Base-by-base conservation (phyloP, 2,113 vertebrate genomes). In the Dascyllus trimaculatus region DNA sequence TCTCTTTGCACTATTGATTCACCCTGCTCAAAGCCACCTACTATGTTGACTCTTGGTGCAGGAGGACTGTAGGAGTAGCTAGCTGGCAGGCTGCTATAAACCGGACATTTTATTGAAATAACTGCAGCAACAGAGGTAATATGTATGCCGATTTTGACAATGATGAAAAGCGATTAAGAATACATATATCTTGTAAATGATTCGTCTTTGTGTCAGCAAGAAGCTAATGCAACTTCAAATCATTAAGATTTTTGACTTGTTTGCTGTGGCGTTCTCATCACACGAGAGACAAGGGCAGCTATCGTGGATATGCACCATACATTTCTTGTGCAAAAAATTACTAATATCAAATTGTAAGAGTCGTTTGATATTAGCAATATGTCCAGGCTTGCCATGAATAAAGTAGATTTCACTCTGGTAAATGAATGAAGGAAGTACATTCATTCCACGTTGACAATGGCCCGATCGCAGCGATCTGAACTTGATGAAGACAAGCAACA, bases 371-470 rank as follows among this genome's bases (percentile, higher is more conserved):
- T 43, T 0, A 43, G 11, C 4, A 32, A 17, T 13, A 5, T 2
- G 43, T n/a, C 2, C 11, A 17, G 4, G 4, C 4, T 11, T 11
- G 3, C 7, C 1, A 18, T 25, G 13, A 38, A 11, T 17, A 11
- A 26, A 14, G 0, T 32, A 52, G 3, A 15, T 24, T 17, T 19
- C 0, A 5, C 5, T 2, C 1, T 38, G 38, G 1, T 43, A 18
- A 26, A n/a, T 8, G 3, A 26, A 57, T 29, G 1, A 38, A 38
- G 11, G 40, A 75, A 18, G 13, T 52, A 26, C 21, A 29, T 6
- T 66, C 2, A 58, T 49, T 79, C 80, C 85, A 80, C 78, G 81
- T 84, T 84, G 68, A 84, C 83, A 84, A 61, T 40, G 49, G 25
- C 10, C 14, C 21, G 49, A 71, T 17, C 40, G 14, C 13, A 61